Evolutionary conservation across 2,888 invertebrate species (phyloP).

Genomic region (Tetranychus truncatus): DNA sequence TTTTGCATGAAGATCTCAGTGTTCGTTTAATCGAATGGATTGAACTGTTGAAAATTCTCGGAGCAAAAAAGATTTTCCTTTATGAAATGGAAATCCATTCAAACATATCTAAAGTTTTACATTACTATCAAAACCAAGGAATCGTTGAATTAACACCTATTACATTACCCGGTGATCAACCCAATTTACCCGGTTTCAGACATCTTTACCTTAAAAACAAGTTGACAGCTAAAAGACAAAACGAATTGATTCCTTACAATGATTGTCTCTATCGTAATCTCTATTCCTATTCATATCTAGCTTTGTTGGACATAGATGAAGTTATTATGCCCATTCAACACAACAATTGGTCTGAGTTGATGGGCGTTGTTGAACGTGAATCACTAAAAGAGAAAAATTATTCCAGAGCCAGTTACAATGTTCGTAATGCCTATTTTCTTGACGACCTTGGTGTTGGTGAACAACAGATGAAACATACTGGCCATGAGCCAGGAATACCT

Average conservation of each 20-base stretch:
- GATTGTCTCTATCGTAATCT: slow-evolving; percentile 57
- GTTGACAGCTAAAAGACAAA: slow-evolving; percentile 49
- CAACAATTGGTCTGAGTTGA: slow-evolving; percentile 42
- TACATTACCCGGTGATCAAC: slow-evolving; percentile 40
- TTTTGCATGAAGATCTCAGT: slow-evolving; percentile 72
- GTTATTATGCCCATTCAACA: slow-evolving; percentile 47
- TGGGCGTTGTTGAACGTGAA: slow-evolving; percentile 37
- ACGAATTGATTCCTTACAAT: slow-evolving; percentile 56
- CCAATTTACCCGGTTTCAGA: slow-evolving; percentile 34
- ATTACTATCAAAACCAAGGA: slow-evolving; percentile 40
- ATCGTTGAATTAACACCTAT: slow-evolving; percentile 39
- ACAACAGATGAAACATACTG: slow-evolving; percentile 25
- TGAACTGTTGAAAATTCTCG: slow-evolving; percentile 61
- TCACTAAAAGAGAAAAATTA: slow-evolving; percentile 47
- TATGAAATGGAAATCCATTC: slow-evolving; percentile 70
- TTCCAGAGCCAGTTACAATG: slow-evolving; percentile 60
- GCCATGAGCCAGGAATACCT: slow-evolving; percentile 28
- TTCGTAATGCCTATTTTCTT: slow-evolving; percentile 76
- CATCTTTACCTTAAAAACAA: slow-evolving; percentile 35
- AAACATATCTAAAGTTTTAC: slow-evolving; percentile 60
- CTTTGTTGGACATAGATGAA: slow-evolving; percentile 56
- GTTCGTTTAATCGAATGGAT: slow-evolving; percentile 84
- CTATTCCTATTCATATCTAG: slow-evolving; percentile 42
- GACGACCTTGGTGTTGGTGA: slow-evolving; percentile 55
- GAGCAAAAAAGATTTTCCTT: slow-evolving; percentile 76